These are phyloP conservation scores for Agrotis exclamationis DNA, from an alignment of 2,888 invertebrate genomes.

Conservation along the genomic window DNA sequence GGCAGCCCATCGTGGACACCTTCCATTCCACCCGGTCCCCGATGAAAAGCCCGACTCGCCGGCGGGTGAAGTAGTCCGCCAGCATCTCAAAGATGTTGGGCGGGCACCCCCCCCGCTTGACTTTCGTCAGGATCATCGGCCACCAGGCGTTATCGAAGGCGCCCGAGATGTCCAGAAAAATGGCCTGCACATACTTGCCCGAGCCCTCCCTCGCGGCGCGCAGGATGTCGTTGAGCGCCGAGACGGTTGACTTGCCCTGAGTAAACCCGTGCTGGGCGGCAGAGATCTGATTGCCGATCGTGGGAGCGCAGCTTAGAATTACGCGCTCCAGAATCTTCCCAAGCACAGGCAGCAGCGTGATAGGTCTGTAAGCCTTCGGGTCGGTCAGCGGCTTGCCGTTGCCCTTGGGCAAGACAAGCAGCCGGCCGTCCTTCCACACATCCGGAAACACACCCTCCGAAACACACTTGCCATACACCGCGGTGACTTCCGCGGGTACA, in stretches of 20 bases:
- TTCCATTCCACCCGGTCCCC: slow-evolving; percentile 47
- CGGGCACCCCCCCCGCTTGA: slow-evolving; percentile 47
- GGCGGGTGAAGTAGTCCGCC: slow-evolving; percentile 56
- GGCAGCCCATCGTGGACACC: slow-evolving; percentile 53
- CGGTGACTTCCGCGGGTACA: slow-evolving; percentile 11
- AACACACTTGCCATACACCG: slow-evolving; percentile 20
- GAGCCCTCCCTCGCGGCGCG: too few species aligned
- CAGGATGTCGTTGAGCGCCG: too few species aligned
- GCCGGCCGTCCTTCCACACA: slow-evolving; percentile 60
- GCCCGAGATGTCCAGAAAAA: slow-evolving; percentile 68
- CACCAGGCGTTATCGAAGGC: slow-evolving; percentile 73
- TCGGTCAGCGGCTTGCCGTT: slow-evolving; percentile 53
- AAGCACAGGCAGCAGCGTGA: slow-evolving; percentile 65
- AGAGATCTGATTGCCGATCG: slow-evolving; percentile 37
- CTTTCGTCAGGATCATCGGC: slow-evolving; percentile 67
- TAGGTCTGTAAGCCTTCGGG: slow-evolving; percentile 63
- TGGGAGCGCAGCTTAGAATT: slow-evolving; percentile 50
- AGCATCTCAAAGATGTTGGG: slow-evolving; percentile 62
- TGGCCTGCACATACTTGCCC: slow-evolving; percentile 55
- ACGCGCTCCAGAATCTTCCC: slow-evolving; percentile 68
- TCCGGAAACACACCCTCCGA: slow-evolving; percentile 58
- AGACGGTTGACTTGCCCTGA: too few species aligned
- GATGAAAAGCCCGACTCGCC: slow-evolving; percentile 46
- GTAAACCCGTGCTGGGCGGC: slow-evolving; percentile 67
- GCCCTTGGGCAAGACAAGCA: slow-evolving; percentile 59